phyloP scores from a whole-genome alignment of 2,113 vertebrate species.

The Blennius ocellaris region DNA sequence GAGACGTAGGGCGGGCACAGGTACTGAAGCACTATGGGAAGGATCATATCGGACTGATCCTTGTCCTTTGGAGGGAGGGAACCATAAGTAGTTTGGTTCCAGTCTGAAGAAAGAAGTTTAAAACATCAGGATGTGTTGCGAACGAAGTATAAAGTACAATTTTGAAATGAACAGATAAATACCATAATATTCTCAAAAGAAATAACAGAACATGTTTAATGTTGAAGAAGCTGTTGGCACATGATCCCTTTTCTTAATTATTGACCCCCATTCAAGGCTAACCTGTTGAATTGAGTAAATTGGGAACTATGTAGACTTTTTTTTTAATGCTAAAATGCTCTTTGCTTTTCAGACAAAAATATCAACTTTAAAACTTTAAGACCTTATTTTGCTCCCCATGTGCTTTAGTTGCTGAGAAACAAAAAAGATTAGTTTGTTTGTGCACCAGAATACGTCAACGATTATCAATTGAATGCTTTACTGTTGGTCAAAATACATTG shows the following conservation, averaged over 20 bases:
- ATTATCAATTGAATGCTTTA: not conserved
- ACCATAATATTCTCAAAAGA: no score
- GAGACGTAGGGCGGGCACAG: slow-evolving; percentile 94
- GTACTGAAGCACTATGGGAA: slow-evolving; percentile 95
- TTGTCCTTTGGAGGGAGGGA: slow-evolving; percentile 84
- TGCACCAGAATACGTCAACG: slow-evolving; percentile 12
- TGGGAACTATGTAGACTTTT: not conserved
- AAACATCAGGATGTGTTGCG: no score
- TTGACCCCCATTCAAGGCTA: not conserved
- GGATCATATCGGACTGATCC: slow-evolving; percentile 94
- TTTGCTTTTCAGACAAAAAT: slow-evolving; percentile 29
- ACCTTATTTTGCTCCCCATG: no score
- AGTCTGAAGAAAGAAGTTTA: slow-evolving; percentile 81
- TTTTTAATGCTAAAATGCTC: not conserved
- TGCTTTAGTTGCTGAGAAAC: slow-evolving; percentile 36
- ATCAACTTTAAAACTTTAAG: not conserved
- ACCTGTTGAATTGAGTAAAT: not conserved
- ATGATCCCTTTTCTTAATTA: not conserved
- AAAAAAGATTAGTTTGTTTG: slow-evolving; percentile 22
- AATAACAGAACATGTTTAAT: not conserved
- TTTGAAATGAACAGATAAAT: no score
- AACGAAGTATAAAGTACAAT: no score
- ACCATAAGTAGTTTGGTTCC: slow-evolving; percentile 93
- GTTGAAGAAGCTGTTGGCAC: not conserved
- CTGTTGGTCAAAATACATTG: not conserved